phyloP scores from a whole-genome alignment of 2,113 vertebrate genomes.

The Hippoglossus stenolepis region DNA sequence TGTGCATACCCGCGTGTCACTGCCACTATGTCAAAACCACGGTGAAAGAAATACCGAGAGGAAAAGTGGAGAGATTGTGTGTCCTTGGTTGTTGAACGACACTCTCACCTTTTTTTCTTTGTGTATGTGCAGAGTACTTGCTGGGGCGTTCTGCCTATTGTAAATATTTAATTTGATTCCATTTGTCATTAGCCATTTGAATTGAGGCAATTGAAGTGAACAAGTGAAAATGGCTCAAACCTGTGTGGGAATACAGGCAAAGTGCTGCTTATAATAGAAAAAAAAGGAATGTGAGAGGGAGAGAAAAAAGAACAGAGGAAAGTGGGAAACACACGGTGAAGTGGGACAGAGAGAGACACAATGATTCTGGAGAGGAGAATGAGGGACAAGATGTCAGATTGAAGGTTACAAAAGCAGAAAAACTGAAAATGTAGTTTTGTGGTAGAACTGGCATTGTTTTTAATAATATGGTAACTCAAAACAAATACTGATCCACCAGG shows the following conservation, averaged over 20 bases:
- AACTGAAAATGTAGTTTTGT: slow-evolving; percentile 34
- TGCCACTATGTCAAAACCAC: slow-evolving; percentile 41
- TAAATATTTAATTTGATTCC: slow-evolving; percentile 68
- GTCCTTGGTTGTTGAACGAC: slow-evolving; percentile 69
- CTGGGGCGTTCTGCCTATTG: slow-evolving; percentile 54
- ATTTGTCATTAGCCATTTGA: slow-evolving; percentile 51
- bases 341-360: slow-evolving; percentile 39
- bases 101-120: slow-evolving; percentile 62
- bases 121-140: slow-evolving; percentile 31
- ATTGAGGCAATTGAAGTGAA: slow-evolving; percentile 44
- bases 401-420: slow-evolving; percentile 30
- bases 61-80: slow-evolving; percentile 35
- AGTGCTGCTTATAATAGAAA: slow-evolving; percentile 46
- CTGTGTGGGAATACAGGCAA: slow-evolving; percentile 36
- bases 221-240: slow-evolving; percentile 38
- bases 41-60: slow-evolving; percentile 39
- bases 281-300: slow-evolving; percentile 32
- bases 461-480: slow-evolving; percentile 1
- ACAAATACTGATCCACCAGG: slow-evolving; percentile 24
- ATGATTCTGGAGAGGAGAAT: slow-evolving; percentile 12
- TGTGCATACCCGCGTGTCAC: slow-evolving; percentile 41
- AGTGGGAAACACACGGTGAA: slow-evolving; percentile 13
- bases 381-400: slow-evolving; percentile 37
- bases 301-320: slow-evolving; percentile 1
- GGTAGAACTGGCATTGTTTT: slow-evolving; percentile 27